Evolutionary conservation across 2,797 vertebrate genomes (phyloP), one percentile per base, ranked within the genome.

Genomic region (Enteromius radiatus): DNA sequence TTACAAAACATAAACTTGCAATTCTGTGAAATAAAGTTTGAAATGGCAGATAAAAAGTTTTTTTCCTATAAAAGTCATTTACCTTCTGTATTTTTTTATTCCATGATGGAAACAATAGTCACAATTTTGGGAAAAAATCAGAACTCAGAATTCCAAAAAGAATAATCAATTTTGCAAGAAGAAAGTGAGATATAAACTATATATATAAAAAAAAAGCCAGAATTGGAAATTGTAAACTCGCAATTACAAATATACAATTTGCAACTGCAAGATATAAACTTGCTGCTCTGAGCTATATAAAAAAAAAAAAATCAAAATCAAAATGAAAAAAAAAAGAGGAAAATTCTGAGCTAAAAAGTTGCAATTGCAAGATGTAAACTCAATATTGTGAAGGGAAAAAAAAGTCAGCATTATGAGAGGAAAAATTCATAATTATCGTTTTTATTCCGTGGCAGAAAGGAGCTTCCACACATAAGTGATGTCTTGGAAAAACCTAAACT

Each of bases 401-500:
- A 54, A 21, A 56, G 52, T 56, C 52, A 10, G 21, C n/a, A 10
- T n/a, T n/a, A 8, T 56, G 52, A 56, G 52, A 56, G n/a, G 36
- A 56, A 23, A 52, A 21, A 21, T 7, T 21, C 6, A 5, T 17
- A 49, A 52, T 23, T 1, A 23, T 23, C 4, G 17, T 26, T 45
- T 28, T 6, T 15, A 47, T 73, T 3, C 47, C 3, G 28, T 14
- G 54, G 3, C 2, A 41, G 23, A 61, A 76, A 59, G 2, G 15
- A 23, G 8, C 74, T 76, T 61, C 19, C 74, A 43, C 23, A 61
- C 36, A 43, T 26, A 52, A 75, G 73, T 75, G 52, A 26, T 36
- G 52, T 56, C 33, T 41, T 19, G 23, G 68, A 14, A 47, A 47
- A 70, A 52, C 17, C 8, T 2, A 94, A 94, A 95, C 93, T 94